phyloP scores from a whole-genome alignment of 2,797 vertebrate genomes.

The Sebastes nivosus region DNA sequence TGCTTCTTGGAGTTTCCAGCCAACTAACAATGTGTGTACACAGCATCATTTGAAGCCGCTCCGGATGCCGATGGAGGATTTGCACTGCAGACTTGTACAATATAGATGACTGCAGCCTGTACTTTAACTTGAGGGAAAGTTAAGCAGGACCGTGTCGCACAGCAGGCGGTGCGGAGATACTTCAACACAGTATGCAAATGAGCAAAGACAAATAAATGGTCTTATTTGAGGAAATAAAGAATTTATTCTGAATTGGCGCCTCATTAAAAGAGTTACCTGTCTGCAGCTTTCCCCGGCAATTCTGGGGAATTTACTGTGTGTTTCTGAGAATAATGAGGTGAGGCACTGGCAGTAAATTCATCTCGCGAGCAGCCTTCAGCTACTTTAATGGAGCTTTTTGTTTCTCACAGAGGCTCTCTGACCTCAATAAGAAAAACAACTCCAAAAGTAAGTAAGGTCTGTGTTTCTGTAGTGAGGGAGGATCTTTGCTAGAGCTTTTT shows the following conservation, averaged over 20 bases:
- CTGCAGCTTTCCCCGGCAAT: constrained; percentile 9
- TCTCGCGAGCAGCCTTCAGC: constrained; percentile 38
- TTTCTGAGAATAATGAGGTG: constrained; percentile 60
- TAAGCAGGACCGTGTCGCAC: not conserved
- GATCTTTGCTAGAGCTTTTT: not conserved
- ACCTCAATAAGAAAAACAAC: constrained; percentile 49
- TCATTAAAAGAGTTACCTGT: constrained; percentile 55
- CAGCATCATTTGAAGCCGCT: not conserved
- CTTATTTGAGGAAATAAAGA: not conserved
- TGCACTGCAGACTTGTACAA: not conserved
- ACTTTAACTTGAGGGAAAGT: not conserved
- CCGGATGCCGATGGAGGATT: not conserved
- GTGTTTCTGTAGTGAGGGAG: not conserved
- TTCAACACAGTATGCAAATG: constrained; percentile 6
- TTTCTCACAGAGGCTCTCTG: constrained; percentile 44
- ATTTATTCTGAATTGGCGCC: constrained; percentile 4
- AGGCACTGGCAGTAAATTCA: constrained; percentile 37
- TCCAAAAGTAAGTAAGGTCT: not conserved
- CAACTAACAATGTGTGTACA: constrained; percentile 13
- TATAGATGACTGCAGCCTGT: not conserved
- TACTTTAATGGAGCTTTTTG: constrained; percentile 43
- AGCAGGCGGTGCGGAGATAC: constrained; percentile 1
- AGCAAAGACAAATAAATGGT: not conserved
- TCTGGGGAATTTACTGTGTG: constrained; percentile 28
- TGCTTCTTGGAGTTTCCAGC: constrained; percentile 5